Percentiles rank a stretch among this genome's conserved stretches.
These are phyloP conservation scores for Drosophila anomalata DNA, from an alignment of 2,888 invertebrate species.

Conservation along the genomic window DNA sequence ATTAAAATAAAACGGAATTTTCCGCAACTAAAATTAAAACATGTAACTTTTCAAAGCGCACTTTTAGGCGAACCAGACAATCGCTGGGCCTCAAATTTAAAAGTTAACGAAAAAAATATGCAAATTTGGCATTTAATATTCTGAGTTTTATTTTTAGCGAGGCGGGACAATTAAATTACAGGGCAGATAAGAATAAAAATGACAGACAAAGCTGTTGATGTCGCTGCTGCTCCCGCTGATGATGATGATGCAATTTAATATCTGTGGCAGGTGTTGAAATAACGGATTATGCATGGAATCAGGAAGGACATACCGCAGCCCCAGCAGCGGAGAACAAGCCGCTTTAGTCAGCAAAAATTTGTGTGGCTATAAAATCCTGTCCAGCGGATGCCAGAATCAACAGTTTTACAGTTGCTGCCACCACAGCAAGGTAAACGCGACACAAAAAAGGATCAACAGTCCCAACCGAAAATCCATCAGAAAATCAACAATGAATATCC, in stretches of 20 bases:
- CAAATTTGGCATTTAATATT: slow-evolving; percentile 49
- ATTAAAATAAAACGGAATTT: slow-evolving; percentile 9
- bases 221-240: slow-evolving; percentile 8
- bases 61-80: slow-evolving; percentile 18
- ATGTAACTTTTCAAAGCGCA: neutral
- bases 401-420: slow-evolving; percentile 62
- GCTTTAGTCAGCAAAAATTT: slow-evolving; percentile 22
- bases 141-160: slow-evolving; percentile 29
- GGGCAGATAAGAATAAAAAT: slow-evolving; percentile 30
- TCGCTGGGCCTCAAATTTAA: slow-evolving; percentile 10
- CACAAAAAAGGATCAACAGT: slow-evolving; percentile 15
- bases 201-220: slow-evolving; percentile 43
- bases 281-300: slow-evolving; percentile 59
- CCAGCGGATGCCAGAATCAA: slow-evolving; percentile 17
- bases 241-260: slow-evolving; percentile 55
- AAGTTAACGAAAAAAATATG: slow-evolving; percentile 48
- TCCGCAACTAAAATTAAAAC: slow-evolving; percentile 7
- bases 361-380: slow-evolving; percentile 47
- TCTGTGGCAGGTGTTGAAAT: slow-evolving; percentile 68
- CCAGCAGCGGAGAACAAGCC: slow-evolving; percentile 7
- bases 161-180: slow-evolving; percentile 34
- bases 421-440: slow-evolving; percentile 50
- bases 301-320: slow-evolving; percentile 26
- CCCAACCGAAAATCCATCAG: slow-evolving; percentile 29
- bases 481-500: slow-evolving; percentile 43